Base-by-base conservation (phyloP, 2,888 invertebrate species). In the Zelleria hepariella region DNA sequence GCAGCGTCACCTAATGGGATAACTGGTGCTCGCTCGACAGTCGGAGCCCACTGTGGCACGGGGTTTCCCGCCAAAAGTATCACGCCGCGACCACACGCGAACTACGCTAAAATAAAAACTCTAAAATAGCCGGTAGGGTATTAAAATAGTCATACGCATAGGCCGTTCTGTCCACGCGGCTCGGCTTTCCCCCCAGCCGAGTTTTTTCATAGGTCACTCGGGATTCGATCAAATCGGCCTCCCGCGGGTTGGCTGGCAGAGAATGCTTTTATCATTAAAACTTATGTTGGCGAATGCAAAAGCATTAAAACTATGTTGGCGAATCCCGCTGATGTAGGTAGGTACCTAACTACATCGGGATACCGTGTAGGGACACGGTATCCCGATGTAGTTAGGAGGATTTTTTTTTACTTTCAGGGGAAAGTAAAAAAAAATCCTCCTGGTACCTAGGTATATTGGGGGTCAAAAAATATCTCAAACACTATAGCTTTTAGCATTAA, bases 31-130 rank as follows among this genome's bases (percentile, higher is more conserved):
- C 73, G 68, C 70, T 68, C 78, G 68, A 65, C 74, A 72, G 71
- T 74, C 73, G 77, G 32, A 42, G 32, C 10, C 32, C 32, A 42
- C 76, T 82, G 74, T 79, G 77, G 73, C 73, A 68, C 67, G 75
- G 65, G 67, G 63, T 83, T 85, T 85, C 82, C 86, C 86, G 86
- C 87, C 86, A 86, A 86, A 86, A 82, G 47, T 32, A 74, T 69
- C 73, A 20, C 18, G 72, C 71, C 69, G 69, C 70, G 82, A 86
- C 88, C 88, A 88, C 88, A 87, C 88, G 85, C 87, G 85, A 86
- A 86, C 87, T 78, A 79, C 80, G 84, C 86, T 77, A 83, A 87
- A 88, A 88, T 88, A 88, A 88, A 86, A 86, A 78, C 68, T 82
- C 80, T 58, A 80, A 88, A 88, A 88, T 88, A 88, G 83, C 84